Percentiles rank a stretch among this genome's conserved stretches.
Conservation (phyloP, 35 echinoderm and acorn worm genomes). For the Lytechinus pictus region DNA sequence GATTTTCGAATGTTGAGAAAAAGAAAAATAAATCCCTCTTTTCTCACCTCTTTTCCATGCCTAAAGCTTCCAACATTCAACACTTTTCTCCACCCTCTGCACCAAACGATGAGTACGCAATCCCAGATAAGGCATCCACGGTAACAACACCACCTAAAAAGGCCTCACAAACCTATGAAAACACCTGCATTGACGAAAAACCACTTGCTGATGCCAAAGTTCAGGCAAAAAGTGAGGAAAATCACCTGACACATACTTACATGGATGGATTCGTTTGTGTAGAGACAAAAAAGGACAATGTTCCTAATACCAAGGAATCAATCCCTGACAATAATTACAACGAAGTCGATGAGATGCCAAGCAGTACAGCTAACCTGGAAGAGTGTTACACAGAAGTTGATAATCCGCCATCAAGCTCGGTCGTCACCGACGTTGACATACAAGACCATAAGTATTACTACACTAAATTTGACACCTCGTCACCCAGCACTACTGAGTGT, state of each 20-base stretch:
- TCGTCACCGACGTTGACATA: no score
- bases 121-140: not conserved
- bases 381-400: no score
- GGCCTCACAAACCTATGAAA: not conserved
- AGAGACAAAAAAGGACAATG: not conserved
- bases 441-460: not conserved
- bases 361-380: not conserved
- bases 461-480: not conserved
- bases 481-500: not conserved
- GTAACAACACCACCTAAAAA: not conserved
- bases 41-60: not conserved
- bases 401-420: no score
- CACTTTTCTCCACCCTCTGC: constrained; percentile 29
- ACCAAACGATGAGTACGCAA: constrained; percentile 37
- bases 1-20: not conserved
- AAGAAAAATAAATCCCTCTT: no score
- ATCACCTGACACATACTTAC: constrained; percentile 32
- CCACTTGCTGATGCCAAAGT: not conserved
- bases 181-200: not conserved
- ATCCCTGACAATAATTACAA: not conserved
- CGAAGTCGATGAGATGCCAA: not conserved
- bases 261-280: not conserved
- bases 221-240: not conserved
- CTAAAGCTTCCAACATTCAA: not conserved
- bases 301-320: not conserved